Conservation (phyloP, 2,797 vertebrate genomes). For the Phataginus tetradactyla region DNA sequence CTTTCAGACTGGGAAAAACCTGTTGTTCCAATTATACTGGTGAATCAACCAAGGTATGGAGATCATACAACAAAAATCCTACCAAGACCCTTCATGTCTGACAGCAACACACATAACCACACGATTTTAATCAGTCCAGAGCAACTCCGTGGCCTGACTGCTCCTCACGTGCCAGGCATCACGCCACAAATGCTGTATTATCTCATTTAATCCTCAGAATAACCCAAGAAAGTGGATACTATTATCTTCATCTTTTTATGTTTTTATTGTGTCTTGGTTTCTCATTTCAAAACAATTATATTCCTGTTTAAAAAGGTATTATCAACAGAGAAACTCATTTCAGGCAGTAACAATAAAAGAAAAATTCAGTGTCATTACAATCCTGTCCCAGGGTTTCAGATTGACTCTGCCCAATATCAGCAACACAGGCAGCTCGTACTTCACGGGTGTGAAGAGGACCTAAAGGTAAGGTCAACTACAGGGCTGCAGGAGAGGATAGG, state of each 20-base stretch:
- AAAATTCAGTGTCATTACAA: background rate
- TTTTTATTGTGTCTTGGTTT: background rate
- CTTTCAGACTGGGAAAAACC: background rate
- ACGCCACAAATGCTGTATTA: rapidly evolving
- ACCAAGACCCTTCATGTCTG: too few species aligned
- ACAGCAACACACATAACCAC: background rate
- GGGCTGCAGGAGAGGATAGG: rapidly evolving
- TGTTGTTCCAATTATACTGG: background rate
- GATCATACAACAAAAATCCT: background rate
- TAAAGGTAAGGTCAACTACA: rapidly evolving
- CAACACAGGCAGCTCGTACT: background rate
- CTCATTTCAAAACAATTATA: background rate
- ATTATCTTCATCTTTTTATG: background rate
- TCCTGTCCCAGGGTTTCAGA: background rate
- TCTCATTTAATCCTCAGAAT: background rate
- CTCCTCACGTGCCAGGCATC: background rate
- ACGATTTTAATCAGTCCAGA: rapidly evolving
- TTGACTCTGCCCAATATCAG: background rate
- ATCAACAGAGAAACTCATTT: background rate
- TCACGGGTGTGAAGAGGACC: background rate
- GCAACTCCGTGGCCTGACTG: rapidly evolving
- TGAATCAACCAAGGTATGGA: too few species aligned
- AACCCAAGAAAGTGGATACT: rapidly evolving
- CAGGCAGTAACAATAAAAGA: background rate
- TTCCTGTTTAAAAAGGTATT: background rate